Evolutionary conservation across 2,888 invertebrate genomes (phyloP).

Genomic region (Napeogenes sylphis): DNA sequence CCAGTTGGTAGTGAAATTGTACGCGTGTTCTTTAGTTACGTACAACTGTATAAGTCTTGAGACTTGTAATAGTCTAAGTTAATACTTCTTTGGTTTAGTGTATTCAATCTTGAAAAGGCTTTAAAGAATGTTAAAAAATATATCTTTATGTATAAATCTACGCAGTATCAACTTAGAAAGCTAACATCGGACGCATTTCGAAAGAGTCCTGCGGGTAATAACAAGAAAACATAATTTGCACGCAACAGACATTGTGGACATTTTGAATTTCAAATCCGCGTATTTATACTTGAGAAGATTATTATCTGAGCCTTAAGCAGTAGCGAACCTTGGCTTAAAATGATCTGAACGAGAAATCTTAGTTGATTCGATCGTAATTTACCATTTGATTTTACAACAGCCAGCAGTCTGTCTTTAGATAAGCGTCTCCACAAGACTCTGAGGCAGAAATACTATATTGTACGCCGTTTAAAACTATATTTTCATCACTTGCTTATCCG

Average conservation of each 20-base stretch:
- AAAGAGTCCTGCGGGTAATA: conserved; percentile 27
- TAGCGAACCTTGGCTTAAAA: conserved; percentile 43
- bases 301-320: conserved; percentile 45
- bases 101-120: no score
- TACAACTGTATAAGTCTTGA: neutral
- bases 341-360: conserved; percentile 57
- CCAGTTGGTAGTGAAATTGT: neutral
- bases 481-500: conserved; percentile 39
- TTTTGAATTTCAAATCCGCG: conserved; percentile 61
- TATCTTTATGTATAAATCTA: neutral
- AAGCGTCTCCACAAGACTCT: conserved; percentile 44
- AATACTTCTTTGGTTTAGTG: no score
- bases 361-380: conserved; percentile 63
- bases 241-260: conserved; percentile 37
- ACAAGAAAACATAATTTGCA: conserved; percentile 32
- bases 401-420: conserved; percentile 54
- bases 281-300: conserved; percentile 55
- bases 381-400: conserved; percentile 62
- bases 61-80: neutral
- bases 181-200: conserved; percentile 24
- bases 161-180: conserved; percentile 21
- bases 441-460: conserved; percentile 15
- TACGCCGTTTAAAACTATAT: conserved; percentile 45
- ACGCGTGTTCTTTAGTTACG: neutral
- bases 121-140: no score